phyloP scores from a whole-genome alignment of 2,797 vertebrate species.

The Silurus lanzhouensis region DNA sequence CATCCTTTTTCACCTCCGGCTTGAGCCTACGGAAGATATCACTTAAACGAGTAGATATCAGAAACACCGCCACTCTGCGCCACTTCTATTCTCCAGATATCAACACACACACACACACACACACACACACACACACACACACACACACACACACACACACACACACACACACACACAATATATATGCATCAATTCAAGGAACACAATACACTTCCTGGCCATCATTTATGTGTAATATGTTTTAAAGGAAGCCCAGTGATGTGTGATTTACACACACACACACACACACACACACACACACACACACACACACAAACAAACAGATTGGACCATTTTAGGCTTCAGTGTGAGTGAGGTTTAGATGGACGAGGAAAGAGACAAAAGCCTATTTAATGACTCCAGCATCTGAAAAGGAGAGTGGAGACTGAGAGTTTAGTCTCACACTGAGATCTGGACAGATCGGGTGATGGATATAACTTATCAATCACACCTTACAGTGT shows the following conservation, averaged over 20 bases:
- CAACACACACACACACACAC: neutral
- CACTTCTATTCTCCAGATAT: slow-evolving; percentile 16
- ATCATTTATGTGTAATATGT: slow-evolving; percentile 24
- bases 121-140: slow-evolving; percentile 23
- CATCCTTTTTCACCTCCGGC: slow-evolving; percentile 34
- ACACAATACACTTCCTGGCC: slow-evolving; percentile 16
- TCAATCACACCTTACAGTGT: slow-evolving; percentile 71
- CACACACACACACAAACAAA: slow-evolving; percentile 44
- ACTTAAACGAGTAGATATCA: slow-evolving; percentile 32
- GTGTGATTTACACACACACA: slow-evolving; percentile 2
- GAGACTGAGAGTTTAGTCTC: slow-evolving; percentile 58
- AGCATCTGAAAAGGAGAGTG: slow-evolving; percentile 57
- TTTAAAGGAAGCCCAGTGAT: slow-evolving; percentile 2
- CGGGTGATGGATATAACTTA: slow-evolving; percentile 74
- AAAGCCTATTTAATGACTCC: slow-evolving; percentile 44
- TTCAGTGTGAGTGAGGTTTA: slow-evolving; percentile 47
- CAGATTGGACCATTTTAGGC: slow-evolving; percentile 39
- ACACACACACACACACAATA: slow-evolving; percentile 45
- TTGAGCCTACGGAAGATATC: slow-evolving; percentile 23
- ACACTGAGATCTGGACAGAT: slow-evolving; percentile 67
- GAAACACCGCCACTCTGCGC: neutral
- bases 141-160: slow-evolving; percentile 31
- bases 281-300: slow-evolving; percentile 17
- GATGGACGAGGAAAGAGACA: slow-evolving; percentile 49
- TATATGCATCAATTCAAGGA: slow-evolving; percentile 22